Percentiles rank a stretch among this genome's conserved stretches.
phyloP scores from a whole-genome alignment of 2,113 vertebrate genomes.

The Callopanchax toddi region DNA sequence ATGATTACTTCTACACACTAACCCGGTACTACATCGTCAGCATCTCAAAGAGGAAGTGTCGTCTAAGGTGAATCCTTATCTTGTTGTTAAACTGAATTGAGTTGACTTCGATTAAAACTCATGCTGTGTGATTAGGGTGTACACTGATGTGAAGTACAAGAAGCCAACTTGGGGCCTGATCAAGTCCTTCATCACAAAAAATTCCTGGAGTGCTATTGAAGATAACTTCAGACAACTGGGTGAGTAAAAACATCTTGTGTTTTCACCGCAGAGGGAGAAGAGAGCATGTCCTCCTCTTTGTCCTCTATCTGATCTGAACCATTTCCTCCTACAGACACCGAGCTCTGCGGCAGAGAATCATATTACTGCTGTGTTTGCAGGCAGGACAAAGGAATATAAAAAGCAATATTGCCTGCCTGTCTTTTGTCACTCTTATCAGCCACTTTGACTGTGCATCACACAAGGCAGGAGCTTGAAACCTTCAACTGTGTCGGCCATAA shows the following conservation, averaged over 20 bases:
- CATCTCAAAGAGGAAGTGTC: constrained; percentile 87
- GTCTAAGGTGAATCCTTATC: constrained; percentile 83
- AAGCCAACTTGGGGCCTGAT: constrained; percentile 95
- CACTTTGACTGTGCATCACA: background rate
- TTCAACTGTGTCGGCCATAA: background rate
- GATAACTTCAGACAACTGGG: constrained; percentile 92
- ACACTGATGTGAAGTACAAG: constrained; percentile 91
- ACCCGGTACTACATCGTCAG: constrained; percentile 89
- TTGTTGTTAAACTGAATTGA: background rate
- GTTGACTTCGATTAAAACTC: background rate
- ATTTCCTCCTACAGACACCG: constrained; percentile 1
- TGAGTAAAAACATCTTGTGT: constrained; percentile 61
- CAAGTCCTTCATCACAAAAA: constrained; percentile 95
- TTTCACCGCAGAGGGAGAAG: background rate
- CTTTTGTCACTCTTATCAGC: background rate
- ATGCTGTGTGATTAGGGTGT: constrained; percentile 79
- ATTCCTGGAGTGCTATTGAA: constrained; percentile 93
- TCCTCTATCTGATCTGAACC: constrained; percentile 16
- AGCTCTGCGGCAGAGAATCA: constrained; percentile 9
- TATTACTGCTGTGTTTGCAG: constrained; percentile 17
- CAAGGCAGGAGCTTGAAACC: background rate
- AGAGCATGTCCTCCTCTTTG: constrained; percentile 6
- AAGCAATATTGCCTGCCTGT: background rate
- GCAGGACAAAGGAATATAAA: background rate
- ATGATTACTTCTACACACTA: constrained; percentile 96